Conservation (phyloP, 2,113 vertebrate species). For the Chunga burmeisteri region DNA sequence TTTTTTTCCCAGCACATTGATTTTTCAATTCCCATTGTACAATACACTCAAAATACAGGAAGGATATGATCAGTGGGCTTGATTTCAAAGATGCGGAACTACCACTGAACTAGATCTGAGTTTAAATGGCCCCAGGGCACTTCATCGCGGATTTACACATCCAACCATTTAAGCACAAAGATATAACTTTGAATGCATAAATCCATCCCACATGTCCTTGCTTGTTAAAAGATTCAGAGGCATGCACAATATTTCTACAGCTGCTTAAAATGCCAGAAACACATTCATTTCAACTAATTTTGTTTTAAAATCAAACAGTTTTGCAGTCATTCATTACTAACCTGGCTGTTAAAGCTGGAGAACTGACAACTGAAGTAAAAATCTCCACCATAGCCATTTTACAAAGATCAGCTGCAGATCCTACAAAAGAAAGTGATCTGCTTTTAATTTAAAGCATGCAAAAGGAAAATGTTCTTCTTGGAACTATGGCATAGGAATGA, state of each 20-base stretch:
- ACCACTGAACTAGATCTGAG: slow-evolving; percentile 2
- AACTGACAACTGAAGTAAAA: slow-evolving; percentile 77
- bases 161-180: background rate
- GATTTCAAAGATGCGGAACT: slow-evolving; percentile 43
- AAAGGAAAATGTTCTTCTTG: background rate
- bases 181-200: background rate
- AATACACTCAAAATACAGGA: slow-evolving; percentile 44
- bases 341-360: slow-evolving; percentile 82
- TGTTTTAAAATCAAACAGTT: background rate
- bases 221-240: background rate
- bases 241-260: background rate
- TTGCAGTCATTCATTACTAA: slow-evolving; percentile 60
- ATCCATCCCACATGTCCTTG: background rate
- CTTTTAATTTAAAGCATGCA: background rate
- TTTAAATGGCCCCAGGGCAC: background rate
- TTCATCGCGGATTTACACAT: background rate
- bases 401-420: slow-evolving; percentile 92
- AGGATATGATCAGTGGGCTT: slow-evolving; percentile 42
- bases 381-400: slow-evolving; percentile 92
- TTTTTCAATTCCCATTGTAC: slow-evolving; percentile 17
- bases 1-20: slow-evolving; percentile 32
- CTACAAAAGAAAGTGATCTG: slow-evolving; percentile 49
- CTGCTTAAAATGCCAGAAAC: background rate
- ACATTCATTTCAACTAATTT: background rate
- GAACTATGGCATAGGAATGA: background rate